Evolutionary conservation across 2,113 vertebrate species (phyloP).

Genomic region (Isichthys henryi): DNA sequence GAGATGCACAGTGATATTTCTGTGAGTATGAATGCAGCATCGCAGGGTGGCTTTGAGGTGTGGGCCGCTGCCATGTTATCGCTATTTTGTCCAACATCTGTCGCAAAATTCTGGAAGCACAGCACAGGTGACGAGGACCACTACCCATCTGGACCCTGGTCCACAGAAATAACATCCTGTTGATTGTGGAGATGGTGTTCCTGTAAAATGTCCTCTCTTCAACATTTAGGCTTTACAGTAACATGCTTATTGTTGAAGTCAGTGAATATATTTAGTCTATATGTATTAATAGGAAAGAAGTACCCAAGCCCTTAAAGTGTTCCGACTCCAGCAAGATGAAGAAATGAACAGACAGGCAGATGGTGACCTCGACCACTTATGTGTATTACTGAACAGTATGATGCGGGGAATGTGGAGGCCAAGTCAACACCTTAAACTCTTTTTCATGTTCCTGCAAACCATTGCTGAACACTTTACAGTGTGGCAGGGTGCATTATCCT

Average conservation of each 20-base stretch:
- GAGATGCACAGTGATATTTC: background rate
- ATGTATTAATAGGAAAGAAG: no score
- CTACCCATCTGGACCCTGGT: background rate
- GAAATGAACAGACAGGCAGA: no score
- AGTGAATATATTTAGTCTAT: no score
- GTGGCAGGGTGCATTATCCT: background rate
- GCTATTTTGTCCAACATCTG: background rate
- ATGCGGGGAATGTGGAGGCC: no score
- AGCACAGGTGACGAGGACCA: background rate
- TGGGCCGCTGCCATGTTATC: background rate
- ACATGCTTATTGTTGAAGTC: no score
- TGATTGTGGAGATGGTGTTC: background rate
- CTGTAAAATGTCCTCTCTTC: background rate
- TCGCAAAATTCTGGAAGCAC: background rate
- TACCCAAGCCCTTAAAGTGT: no score
- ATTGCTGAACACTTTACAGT: background rate
- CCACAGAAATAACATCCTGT: background rate
- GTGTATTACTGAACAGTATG: no score
- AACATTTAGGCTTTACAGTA: no score
- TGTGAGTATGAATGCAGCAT: background rate
- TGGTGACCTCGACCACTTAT: no score
- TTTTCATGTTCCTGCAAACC: background rate
- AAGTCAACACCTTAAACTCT: background rate
- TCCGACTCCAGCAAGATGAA: no score
- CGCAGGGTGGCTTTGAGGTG: background rate